These are phyloP conservation scores for Cyprinodon tularosa DNA, from an alignment of 2,113 vertebrate species.

Conservation along the genomic window DNA sequence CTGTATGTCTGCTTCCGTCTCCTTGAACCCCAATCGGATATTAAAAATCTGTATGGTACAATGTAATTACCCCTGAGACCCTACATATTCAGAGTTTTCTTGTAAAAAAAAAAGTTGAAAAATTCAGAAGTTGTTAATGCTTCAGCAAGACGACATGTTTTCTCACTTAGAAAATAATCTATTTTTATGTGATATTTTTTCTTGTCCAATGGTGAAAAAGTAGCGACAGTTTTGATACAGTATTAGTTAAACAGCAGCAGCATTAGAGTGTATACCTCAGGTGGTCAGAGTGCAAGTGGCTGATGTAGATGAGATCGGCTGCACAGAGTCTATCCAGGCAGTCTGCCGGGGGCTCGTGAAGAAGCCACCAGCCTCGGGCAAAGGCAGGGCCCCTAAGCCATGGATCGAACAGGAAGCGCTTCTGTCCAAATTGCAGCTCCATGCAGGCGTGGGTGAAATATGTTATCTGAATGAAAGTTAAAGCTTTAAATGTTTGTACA, in stretches of 20 bases:
- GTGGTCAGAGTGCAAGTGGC: slow-evolving; percentile 87
- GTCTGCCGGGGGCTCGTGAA: slow-evolving; percentile 82
- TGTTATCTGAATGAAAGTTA: slow-evolving; percentile 69
- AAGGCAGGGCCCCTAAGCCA: slow-evolving; percentile 85
- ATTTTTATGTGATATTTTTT: not conserved
- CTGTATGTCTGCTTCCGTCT: too few relatives aligned
- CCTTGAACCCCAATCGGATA: too few relatives aligned
- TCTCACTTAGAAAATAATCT: not conserved
- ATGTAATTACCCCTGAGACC: too few relatives aligned
- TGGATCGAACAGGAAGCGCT: slow-evolving; percentile 81
- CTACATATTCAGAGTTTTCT: too few relatives aligned
- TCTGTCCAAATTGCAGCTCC: slow-evolving; percentile 79
- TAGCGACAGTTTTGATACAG: not conserved
- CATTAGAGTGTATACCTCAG: slow-evolving; percentile 74
- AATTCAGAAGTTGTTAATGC: too few relatives aligned
- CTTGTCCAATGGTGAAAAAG: not conserved
- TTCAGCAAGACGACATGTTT: too few relatives aligned
- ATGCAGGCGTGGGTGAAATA: slow-evolving; percentile 85
- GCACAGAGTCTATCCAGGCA: slow-evolving; percentile 77
- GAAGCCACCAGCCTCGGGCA: slow-evolving; percentile 85
- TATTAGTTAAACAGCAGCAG: not conserved
- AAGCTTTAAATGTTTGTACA: too few relatives aligned
- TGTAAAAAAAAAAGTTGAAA: too few relatives aligned
- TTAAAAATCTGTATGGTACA: too few relatives aligned
- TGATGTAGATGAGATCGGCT: slow-evolving; percentile 85